Conservation (phyloP, 1,140 invertebrate species). For the Chironomus tepperi region DNA sequence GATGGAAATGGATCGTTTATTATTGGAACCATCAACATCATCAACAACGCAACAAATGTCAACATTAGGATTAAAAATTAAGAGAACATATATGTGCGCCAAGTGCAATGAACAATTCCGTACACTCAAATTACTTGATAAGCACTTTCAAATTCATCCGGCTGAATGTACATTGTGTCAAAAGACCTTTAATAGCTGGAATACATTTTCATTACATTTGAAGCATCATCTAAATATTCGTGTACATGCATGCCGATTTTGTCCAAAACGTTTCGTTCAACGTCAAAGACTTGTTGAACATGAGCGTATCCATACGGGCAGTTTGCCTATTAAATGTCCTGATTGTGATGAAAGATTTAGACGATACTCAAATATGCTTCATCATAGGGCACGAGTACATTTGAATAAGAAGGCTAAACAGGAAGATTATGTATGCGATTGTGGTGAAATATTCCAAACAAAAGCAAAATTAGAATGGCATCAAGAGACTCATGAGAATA, state of each 20-base stretch:
- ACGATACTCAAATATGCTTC: conserved; percentile 74
- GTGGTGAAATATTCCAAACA: conserved; percentile 71
- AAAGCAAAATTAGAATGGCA: conserved; percentile 76
- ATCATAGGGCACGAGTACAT: conserved; percentile 66
- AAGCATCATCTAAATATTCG: conserved; percentile 66
- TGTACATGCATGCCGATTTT: conserved; percentile 57
- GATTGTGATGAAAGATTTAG: conserved; percentile 78
- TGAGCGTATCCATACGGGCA: conserved; percentile 70
- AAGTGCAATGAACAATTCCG: conserved; percentile 47
- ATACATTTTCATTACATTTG: conserved; percentile 64
- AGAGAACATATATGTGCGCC: conserved; percentile 41
- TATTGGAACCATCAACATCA: conserved; percentile 1
- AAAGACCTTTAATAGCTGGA: conserved; percentile 62
- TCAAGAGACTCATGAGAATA: conserved; percentile 70
- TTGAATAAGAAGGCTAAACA: conserved; percentile 54
- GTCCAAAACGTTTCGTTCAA: conserved; percentile 72
- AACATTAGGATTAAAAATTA: conserved; percentile 13
- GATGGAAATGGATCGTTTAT: conserved; percentile 13
- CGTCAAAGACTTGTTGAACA: conserved; percentile 70
- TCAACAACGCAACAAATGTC: background rate
- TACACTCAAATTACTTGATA: conserved; percentile 47
- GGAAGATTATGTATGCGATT: conserved; percentile 71
- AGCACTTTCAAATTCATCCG: conserved; percentile 66
- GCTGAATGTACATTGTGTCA: conserved; percentile 69
- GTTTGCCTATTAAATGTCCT: conserved; percentile 69